phyloP scores from a whole-genome alignment of 2,113 vertebrate species.

The Phoxinus phoxinus region DNA sequence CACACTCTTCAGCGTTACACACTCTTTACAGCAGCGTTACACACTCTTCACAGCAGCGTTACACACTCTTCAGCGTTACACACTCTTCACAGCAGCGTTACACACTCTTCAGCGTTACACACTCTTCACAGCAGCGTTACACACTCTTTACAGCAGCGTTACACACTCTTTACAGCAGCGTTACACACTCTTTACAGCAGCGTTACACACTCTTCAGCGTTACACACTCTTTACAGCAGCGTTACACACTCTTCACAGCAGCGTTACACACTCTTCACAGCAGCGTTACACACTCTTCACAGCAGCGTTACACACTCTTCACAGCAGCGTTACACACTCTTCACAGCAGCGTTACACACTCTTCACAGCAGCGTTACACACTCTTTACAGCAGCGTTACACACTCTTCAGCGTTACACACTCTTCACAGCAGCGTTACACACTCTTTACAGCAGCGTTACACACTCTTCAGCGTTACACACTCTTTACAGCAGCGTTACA shows the following conservation, averaged over 20 bases:
- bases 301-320: background rate
- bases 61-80: no score
- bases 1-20: no score
- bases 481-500: background rate
- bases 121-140: background rate
- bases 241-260: background rate
- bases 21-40: background rate
- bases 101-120: no score
- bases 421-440: background rate
- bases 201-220: background rate
- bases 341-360: background rate
- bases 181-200: background rate
- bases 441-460: background rate
- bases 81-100: background rate
- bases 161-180: no score
- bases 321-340: background rate
- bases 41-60: background rate
- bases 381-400: background rate
- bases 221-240: no score
- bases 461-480: no score
- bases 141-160: background rate
- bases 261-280: background rate
- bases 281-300: background rate
- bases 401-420: no score
- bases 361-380: background rate